Evolutionary conservation across 2,113 vertebrate genomes (phyloP).

Genomic region (Phalacrocorax carbo): DNA sequence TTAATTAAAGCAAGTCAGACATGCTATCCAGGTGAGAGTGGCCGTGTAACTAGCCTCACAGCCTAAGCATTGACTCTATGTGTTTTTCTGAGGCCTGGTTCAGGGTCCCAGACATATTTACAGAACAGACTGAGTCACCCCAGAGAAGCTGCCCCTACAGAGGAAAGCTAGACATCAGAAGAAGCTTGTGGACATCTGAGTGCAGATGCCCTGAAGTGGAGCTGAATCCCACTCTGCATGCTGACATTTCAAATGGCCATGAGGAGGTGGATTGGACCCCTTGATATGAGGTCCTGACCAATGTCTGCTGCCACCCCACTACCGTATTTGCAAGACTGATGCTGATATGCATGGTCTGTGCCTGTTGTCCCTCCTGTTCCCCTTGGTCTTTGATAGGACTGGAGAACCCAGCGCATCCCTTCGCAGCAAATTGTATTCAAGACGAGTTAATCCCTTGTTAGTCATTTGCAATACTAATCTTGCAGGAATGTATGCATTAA

Average conservation of each 20-base stretch:
- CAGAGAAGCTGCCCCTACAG: neutral
- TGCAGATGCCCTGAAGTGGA: neutral
- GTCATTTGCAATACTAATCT: neutral
- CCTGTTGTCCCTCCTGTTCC: neutral
- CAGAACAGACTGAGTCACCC: neutral
- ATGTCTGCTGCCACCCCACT: neutral
- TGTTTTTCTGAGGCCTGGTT: neutral
- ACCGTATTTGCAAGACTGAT: neutral
- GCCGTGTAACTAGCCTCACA: accelerated
- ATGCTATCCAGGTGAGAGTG: neutral
- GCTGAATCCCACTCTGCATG: neutral
- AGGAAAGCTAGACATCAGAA: neutral
- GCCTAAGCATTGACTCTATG: neutral
- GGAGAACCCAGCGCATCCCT: neutral
- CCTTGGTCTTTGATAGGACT: neutral
- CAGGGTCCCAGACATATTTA: neutral
- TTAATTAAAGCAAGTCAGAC: neutral
- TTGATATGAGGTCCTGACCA: neutral
- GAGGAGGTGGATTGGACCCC: neutral
- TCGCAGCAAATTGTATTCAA: neutral
- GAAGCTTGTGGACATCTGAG: neutral
- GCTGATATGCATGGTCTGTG: neutral
- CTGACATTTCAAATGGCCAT: neutral
- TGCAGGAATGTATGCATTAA: neutral
- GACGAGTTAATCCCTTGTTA: neutral